phyloP scores from a whole-genome alignment of 2,888 invertebrate genomes.

The Epinotia nisella region DNA sequence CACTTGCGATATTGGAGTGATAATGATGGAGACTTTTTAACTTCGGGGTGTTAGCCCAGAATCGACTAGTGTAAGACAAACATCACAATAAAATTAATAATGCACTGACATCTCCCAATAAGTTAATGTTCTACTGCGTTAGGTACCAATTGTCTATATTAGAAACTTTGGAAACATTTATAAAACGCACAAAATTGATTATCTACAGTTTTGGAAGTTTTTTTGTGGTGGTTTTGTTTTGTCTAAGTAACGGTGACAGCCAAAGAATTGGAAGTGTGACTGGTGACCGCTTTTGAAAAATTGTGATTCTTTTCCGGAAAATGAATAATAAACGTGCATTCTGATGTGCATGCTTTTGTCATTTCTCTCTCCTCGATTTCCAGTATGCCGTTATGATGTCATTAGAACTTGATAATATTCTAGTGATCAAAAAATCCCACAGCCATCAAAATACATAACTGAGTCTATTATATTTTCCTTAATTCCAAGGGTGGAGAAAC shows the following conservation, averaged over 20 bases:
- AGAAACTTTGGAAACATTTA: conserved; percentile 38
- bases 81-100: conserved; percentile 36
- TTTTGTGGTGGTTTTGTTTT: conserved; percentile 45
- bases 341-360: conserved; percentile 46
- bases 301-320: conserved; percentile 72
- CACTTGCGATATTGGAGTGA: neutral
- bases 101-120: conserved; percentile 30
- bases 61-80: conserved; percentile 37
- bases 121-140: conserved; percentile 34
- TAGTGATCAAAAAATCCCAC: no score
- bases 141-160: conserved; percentile 34
- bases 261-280: conserved; percentile 56
- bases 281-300: conserved; percentile 69
- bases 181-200: conserved; percentile 60
- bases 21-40: neutral
- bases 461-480: no score
- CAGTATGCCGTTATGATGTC: neutral
- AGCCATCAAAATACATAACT: no score
- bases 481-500: no score
- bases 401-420: no score
- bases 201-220: conserved; percentile 48
- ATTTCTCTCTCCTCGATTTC: conserved; percentile 21
- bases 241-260: conserved; percentile 45
- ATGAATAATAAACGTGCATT: conserved; percentile 76
- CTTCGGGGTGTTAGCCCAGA: conserved; percentile 12